Evolutionary conservation across 2,888 invertebrate genomes (phyloP), one percentile per base, ranked within the genome.

Genomic region (Drosophila imparisetae): DNA sequence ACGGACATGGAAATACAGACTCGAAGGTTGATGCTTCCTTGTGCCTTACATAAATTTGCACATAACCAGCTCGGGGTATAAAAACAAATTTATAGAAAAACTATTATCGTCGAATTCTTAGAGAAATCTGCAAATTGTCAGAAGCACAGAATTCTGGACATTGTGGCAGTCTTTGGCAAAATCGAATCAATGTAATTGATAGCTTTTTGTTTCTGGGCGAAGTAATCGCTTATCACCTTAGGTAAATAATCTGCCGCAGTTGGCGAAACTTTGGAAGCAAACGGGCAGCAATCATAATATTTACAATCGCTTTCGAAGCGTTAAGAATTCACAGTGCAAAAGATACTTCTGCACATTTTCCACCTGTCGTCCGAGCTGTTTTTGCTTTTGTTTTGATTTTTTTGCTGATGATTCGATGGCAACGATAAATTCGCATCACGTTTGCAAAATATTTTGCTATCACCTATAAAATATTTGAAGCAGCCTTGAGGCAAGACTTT

Each of bases 381-480:
- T 34, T 63, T 65, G 66, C 4, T 8, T 24, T 24, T 24, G 24
- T 15, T 21, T 45, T 15, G 38, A 18, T 24, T 13, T 13, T 13
- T 45, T 13, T 66, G 75, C 72, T 77, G 82, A 60, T 72, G 75
- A 66, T 66, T 77, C 81, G 72, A 77, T 75, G 66, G 72, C 84
- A 80, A 71, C 73, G 66, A 91, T 91, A 91, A 91, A 91, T 91
- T 91, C 91, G 84, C 86, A 91, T 91, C 91, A 91, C 91, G 91
- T 91, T 90, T 90, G 85, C 83, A 88, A 91, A 91, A 91, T 91
- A 91, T 91, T 91, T 91, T 90, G 85, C 83, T 86, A 86, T 90
- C 90, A 90, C 89, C 89, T 88, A 81, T 81, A 83, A 84, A 86
- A 77, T 75, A 85, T 86, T 86, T 89, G 69, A 77, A 72, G 67